These are phyloP conservation scores for Chesias legatella DNA, from an alignment of 2,888 invertebrate genomes.

Conservation along the genomic window DNA sequence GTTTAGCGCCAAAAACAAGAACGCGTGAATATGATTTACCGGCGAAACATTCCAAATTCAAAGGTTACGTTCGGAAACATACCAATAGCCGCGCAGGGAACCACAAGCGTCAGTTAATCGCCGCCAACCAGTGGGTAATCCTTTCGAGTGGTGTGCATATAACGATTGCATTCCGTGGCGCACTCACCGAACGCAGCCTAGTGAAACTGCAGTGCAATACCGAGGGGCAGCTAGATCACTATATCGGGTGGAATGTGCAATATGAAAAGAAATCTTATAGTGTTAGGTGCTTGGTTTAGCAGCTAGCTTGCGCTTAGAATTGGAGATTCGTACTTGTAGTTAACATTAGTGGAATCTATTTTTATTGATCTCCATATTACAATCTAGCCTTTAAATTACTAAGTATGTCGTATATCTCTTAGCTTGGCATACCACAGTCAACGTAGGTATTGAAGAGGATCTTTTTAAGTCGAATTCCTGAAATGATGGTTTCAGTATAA, in stretches of 20 bases:
- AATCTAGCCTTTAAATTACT: too few relatives aligned
- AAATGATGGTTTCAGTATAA: too few relatives aligned
- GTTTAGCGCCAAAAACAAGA: too few relatives aligned
- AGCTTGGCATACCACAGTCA: too few relatives aligned
- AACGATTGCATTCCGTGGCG: constrained; percentile 63
- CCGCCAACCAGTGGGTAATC: constrained; percentile 72
- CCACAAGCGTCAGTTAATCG: constrained; percentile 69
- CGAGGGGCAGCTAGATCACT: constrained; percentile 10
- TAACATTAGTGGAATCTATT: too few relatives aligned
- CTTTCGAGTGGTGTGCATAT: constrained; percentile 72
- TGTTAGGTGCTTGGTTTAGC: too few relatives aligned
- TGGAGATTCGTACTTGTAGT: too few relatives aligned
- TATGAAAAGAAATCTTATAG: background rate
- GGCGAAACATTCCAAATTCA: constrained; percentile 49
- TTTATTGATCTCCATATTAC: too few relatives aligned
- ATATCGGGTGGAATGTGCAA: background rate
- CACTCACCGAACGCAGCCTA: constrained; percentile 35
- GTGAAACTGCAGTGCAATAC: constrained; percentile 57
- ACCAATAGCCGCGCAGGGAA: constrained; percentile 56
- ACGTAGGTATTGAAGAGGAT: too few relatives aligned
- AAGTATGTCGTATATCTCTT: too few relatives aligned
- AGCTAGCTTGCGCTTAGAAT: too few relatives aligned
- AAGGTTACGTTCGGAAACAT: constrained; percentile 56
- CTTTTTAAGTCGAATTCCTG: too few relatives aligned
- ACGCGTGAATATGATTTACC: constrained; percentile 42